Evolutionary conservation across 2,888 invertebrate species (phyloP).

Genomic region (Drosophila buzzatii): DNA sequence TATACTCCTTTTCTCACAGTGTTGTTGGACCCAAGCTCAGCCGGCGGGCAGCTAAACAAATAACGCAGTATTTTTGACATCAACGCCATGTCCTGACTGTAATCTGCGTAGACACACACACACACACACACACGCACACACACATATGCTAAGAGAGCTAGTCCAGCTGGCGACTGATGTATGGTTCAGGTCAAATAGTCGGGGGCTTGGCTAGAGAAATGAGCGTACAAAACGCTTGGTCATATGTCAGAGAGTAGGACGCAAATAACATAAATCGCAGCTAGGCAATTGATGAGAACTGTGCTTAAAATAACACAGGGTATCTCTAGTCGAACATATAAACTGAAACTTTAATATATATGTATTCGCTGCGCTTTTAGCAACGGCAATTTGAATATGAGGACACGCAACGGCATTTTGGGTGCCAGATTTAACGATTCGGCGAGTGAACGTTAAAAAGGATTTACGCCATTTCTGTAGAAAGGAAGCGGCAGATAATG

Average conservation of each 20-base stretch:
- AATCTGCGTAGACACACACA: conserved; percentile 46
- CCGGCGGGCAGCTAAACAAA: conserved; percentile 58
- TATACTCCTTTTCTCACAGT: not conserved
- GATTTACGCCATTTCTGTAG: conserved; percentile 52
- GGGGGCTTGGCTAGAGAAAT: conserved; percentile 62
- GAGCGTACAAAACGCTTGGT: conserved; percentile 66
- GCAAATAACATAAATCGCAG: conserved; percentile 76
- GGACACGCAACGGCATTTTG: conserved; percentile 16
- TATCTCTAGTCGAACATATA: not conserved
- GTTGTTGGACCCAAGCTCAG: conserved; percentile 11
- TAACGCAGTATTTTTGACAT: conserved; percentile 71
- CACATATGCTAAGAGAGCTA: conserved; percentile 25
- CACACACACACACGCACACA: not conserved
- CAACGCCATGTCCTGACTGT: conserved; percentile 51
- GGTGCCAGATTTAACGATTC: conserved; percentile 40
- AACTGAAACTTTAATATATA: not conserved
- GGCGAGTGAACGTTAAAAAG: conserved; percentile 42
- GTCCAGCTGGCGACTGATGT: conserved; percentile 65
- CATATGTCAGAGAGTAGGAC: conserved; percentile 69
- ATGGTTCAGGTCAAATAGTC: conserved; percentile 64
- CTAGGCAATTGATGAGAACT: conserved; percentile 33
- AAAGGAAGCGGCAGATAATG: conserved; percentile 76
- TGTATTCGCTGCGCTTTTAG: not conserved
- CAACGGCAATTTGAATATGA: conserved; percentile 30
- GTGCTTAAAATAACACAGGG: conserved; percentile 4